Conservation (phyloP, 2,888 invertebrate genomes). For the Lochmaea crataegi region DNA sequence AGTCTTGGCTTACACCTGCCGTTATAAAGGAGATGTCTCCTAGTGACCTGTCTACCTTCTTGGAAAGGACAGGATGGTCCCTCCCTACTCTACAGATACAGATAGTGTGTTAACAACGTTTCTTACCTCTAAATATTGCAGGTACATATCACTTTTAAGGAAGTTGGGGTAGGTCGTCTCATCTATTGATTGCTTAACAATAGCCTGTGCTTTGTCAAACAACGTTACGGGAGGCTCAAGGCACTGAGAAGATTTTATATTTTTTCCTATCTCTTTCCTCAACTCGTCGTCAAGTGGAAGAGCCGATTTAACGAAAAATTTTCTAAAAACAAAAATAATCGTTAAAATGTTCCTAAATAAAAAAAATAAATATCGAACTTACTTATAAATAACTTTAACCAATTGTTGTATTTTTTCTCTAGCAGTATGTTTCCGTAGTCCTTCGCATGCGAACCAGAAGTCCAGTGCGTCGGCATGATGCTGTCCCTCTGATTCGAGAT, state of each 20-base stretch:
- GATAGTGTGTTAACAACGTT: not conserved
- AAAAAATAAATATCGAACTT: constrained; percentile 51
- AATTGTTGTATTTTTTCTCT: constrained; percentile 78
- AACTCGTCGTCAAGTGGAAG: constrained; percentile 85
- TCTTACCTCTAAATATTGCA: constrained; percentile 82
- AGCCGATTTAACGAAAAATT: constrained; percentile 56
- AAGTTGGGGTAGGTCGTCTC: constrained; percentile 93
- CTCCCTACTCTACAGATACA: too few relatives aligned
- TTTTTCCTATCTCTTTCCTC: constrained; percentile 80
- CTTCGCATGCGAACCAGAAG: constrained; percentile 95
- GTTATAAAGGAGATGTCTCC: too few relatives aligned
- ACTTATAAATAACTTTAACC: constrained; percentile 88
- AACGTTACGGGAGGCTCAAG: constrained; percentile 71
- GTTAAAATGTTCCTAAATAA: not conserved
- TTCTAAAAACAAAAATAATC: constrained; percentile 43
- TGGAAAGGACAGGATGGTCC: too few relatives aligned
- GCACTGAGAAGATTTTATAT: constrained; percentile 80
- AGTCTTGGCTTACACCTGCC: too few relatives aligned
- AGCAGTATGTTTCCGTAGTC: constrained; percentile 82
- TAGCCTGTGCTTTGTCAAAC: constrained; percentile 77
- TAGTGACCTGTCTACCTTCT: too few relatives aligned
- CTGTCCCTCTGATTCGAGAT: constrained; percentile 82
- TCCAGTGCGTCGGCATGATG: constrained; percentile 84
- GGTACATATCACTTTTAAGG: constrained; percentile 91
- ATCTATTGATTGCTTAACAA: constrained; percentile 85